Base-by-base conservation (phyloP, 2,113 vertebrate species). In the Ciconia maguari region DNA sequence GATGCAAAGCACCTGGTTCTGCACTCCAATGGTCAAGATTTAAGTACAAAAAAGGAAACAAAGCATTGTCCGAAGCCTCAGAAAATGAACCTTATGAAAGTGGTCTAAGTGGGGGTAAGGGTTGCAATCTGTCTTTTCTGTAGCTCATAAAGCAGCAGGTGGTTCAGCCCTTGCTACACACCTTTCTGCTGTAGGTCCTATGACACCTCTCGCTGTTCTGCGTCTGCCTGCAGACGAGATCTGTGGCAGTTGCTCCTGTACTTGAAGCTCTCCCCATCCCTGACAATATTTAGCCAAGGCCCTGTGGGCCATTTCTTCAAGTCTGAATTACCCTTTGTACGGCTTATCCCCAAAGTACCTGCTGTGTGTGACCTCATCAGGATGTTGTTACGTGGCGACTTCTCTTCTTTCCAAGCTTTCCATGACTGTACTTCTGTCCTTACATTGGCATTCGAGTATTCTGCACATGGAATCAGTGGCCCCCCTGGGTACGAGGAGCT, bases 181-280 rank as follows among this genome's bases (percentile, higher is more conserved):
- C 21, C 54, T 36, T 48, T 26, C n/a, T 48, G 25, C 26, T 4
- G 4, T 2, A 24, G 41, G 13, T 36, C 32, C n/a, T 14, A 0
- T 16, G n/a, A 46, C 17, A 26, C 17, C 11, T 16, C 54, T 38
- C 0, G 0, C 20, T 52, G 27, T 3, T 49, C 66, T 27, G 7
- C 6, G 0, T 30, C 65, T 49, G 29, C 60, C 81, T 44, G 34
- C 17, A 34, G 41, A 10, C 0, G 3, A 61, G 34, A n/a, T 15
- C 49, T 36, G 16, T 26, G n/a, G 5, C 62, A 42, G 34, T 13
- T 54, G 18, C 32, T 89, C 48, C 60, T 86, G 22, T 20, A 9
- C 26, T 13, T 61, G 48, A 74, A 89, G 26, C 30, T 69, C 38
- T 84, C 20, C 21, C 16, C 54, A n/a, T 36, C 27, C 44, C 58